These are phyloP conservation scores for Hylaeus volcanicus DNA, from an alignment of 1,140 invertebrate species.

Conservation along the genomic window DNA sequence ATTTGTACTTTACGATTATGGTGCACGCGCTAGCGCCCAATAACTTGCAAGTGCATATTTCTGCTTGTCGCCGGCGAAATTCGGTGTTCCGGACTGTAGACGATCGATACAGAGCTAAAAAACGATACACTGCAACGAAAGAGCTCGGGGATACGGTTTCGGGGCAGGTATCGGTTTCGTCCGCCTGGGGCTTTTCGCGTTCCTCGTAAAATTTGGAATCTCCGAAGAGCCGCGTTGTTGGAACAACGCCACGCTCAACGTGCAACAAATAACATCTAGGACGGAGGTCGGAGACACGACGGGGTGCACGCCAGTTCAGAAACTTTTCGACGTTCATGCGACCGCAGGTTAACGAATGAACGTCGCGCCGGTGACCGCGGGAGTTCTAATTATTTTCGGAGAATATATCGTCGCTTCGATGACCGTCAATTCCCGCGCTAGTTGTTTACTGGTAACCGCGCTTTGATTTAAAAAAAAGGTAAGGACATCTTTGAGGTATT, in stretches of 20 bases:
- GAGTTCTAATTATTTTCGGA: too few relatives aligned
- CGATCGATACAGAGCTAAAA: neutral
- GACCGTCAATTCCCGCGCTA: too few relatives aligned
- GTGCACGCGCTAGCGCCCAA: neutral
- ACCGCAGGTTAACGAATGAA: neutral
- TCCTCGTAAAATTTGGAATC: conserved; percentile 27
- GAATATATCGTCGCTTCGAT: too few relatives aligned
- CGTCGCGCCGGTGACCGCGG: neutral
- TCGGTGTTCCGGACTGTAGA: neutral
- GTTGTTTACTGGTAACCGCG: too few relatives aligned
- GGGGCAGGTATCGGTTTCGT: neutral
- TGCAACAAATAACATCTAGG: conserved; percentile 6
- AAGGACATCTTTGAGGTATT: too few relatives aligned
- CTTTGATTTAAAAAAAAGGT: too few relatives aligned
- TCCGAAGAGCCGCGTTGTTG: neutral
- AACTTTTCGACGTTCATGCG: conserved; percentile 16
- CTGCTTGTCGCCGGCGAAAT: neutral
- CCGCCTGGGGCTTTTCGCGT: conserved; percentile 13
- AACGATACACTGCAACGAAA: neutral
- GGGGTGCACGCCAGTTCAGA: neutral
- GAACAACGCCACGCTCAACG: neutral
- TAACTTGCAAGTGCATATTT: conserved; percentile 5
- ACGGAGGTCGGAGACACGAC: neutral
- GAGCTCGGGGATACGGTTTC: neutral
- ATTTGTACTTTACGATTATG: too few relatives aligned